Base-by-base conservation (phyloP, 2,888 invertebrate species). In the Latrodectus hesperus region DNA sequence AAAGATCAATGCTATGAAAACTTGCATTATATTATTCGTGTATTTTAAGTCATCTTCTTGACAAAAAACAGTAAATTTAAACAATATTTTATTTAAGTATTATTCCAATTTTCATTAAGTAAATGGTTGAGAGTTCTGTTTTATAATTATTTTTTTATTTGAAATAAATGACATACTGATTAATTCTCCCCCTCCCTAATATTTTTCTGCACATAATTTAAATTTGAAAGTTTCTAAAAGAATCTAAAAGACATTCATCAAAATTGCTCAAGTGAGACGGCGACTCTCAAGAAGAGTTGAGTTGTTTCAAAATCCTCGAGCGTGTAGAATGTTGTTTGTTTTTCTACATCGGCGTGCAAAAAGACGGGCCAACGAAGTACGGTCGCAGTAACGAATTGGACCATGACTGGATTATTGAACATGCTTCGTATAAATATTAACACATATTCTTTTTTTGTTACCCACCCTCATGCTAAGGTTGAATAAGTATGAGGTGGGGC, bases 401-500 rank as follows among this genome's bases (percentile, higher is more conserved):
- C 17, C 68, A 17, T 68, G 68, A 26, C 68, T 68, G 17, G 68
- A 68, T 68, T 26, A 68, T 10, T 12, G 67, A 67, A 67, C 77
- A 72, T 55, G 64, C 55, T 60, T 51, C 49, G 77, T 81, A 87
- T 87, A 87, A 87, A 87, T 87, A 87, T 87, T 87, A 87, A 87
- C 81, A 77, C 81, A 14, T 11, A 17, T 26, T 73, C 16, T 9
- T 17, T 17, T 26, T 65, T 64, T 67, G 70, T 76, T 71, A 12
- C 67, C 38, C 49, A 17, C 49, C 26, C 52, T 55, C 22, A 9
- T 38, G 38, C 38, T 6, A 38, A 38, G 38, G 38, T 38, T 38
- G 38, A 38, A 38, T 38, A 38, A 38, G 38, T 22, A 52, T 17
- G 49, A 11, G 17, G 49, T 14, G 53, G 22, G 52, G 22, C 1